These are phyloP conservation scores for Drosophila parvula DNA, from an alignment of 1,140 invertebrate species.

Conservation along the genomic window DNA sequence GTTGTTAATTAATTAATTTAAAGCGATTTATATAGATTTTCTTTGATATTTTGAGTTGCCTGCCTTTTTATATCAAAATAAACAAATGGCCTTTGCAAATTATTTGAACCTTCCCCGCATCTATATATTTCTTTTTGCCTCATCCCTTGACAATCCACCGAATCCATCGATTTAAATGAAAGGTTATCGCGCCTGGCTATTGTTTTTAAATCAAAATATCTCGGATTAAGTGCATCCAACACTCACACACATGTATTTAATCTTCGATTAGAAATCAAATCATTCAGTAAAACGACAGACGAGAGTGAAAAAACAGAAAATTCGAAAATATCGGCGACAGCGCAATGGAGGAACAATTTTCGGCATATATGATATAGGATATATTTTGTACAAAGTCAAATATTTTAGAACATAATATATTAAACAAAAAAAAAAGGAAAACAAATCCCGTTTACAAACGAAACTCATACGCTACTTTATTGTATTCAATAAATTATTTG, in stretches of 20 bases:
- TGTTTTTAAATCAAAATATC: slow-evolving; percentile 35
- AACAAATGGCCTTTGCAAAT: slow-evolving; percentile 60
- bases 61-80: slow-evolving; percentile 61
- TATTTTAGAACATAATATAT: slow-evolving; percentile 77
- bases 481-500: slow-evolving; percentile 79
- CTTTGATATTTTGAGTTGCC: slow-evolving; percentile 60
- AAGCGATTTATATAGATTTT: slow-evolving; percentile 48
- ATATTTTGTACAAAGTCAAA: slow-evolving; percentile 82
- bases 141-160: slow-evolving; percentile 73
- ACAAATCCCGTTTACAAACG: slow-evolving; percentile 57
- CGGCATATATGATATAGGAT: slow-evolving; percentile 72
- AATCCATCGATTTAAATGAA: slow-evolving; percentile 45
- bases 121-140: slow-evolving; percentile 16
- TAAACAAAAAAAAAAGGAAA: slow-evolving; percentile 39
- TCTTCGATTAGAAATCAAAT: slow-evolving; percentile 45
- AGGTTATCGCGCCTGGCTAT: slow-evolving; percentile 28
- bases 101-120: slow-evolving; percentile 21
- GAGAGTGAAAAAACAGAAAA: slow-evolving; percentile 70
- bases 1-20: slow-evolving; percentile 69
- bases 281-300: slow-evolving; percentile 46
- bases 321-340: slow-evolving; percentile 42
- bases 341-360: slow-evolving; percentile 78
- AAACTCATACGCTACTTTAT: slow-evolving; percentile 76
- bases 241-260: slow-evolving; percentile 23
- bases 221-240: slow-evolving; percentile 32